Evolutionary conservation across 2,113 vertebrate species (phyloP).

Genomic region (Cyanoderma ruficeps): DNA sequence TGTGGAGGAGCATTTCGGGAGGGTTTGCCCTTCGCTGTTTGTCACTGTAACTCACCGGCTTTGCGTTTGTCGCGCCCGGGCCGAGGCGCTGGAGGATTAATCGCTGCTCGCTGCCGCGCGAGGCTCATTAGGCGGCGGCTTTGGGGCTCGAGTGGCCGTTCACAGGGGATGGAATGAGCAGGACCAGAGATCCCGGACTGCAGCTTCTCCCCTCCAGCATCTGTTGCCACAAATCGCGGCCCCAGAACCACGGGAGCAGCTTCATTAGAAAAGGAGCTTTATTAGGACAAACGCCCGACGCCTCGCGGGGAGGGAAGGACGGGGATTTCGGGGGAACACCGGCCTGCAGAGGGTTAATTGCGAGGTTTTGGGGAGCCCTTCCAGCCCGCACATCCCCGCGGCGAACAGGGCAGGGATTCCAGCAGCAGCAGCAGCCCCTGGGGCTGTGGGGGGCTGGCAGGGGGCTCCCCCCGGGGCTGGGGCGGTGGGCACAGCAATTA

Average conservation of each 20-base stretch:
- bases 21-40: background rate
- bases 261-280: background rate
- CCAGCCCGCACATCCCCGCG: background rate
- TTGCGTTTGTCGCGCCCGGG: background rate
- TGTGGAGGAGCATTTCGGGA: rapidly evolving
- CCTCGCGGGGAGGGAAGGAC: background rate
- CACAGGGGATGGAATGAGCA: background rate
- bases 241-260: background rate
- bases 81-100: constrained; percentile 3
- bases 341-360: constrained; percentile 34
- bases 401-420: background rate
- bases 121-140: constrained; percentile 45
- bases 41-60: background rate
- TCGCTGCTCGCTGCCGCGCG: background rate
- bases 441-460: background rate
- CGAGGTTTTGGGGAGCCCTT: background rate
- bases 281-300: background rate
- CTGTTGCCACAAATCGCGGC: background rate
- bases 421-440: background rate
- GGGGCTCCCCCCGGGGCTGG: background rate
- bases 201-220: constrained; percentile 1
- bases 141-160: constrained; percentile 6
- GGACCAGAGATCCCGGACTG: background rate
- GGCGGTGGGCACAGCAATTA: background rate
- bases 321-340: background rate